Evolutionary conservation across 1,140 invertebrate species (phyloP), one percentile per base, ranked within the genome.

Genomic region (Contarinia nasturtii): DNA sequence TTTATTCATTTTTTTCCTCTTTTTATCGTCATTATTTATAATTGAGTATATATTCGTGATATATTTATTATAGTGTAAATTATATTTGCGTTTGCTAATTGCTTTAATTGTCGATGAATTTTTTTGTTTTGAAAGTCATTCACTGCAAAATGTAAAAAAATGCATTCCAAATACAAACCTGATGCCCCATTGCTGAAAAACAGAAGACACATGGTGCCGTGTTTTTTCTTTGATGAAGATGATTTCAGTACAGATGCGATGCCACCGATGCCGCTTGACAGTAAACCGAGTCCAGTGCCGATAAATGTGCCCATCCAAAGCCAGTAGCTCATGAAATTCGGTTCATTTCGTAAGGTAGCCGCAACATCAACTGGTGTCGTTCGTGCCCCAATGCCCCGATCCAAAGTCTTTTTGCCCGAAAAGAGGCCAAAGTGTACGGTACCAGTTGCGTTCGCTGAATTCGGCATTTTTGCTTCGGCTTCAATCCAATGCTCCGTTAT

Each of bases 401-500:
- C 86, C 15, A 91, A 63, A 50, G 82, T 76, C 59, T 89, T 87
- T 47, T 75, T 78, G 0, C 88, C 87, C 51, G 82, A 74, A 55
- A 93, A 84, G 1, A 93, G 68, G 0, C 88, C 88, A 55, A 89
- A 85, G 56, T 82, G 74, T 38, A 93, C 75, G 52, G 73, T 70
- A 2, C 84, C 87, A 43, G 78, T 78, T 38, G 82, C 86, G 52
- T 80, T 74, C 48, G 51, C 51, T 21, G 67, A 57, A 1, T 70
- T 70, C 0, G 71, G 69, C 49, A 79, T 64, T 42, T 75, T 74
- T 1, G 87, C 83, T 49, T 68, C 71, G 0, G 86, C 82, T 27
- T 79, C 76, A 1, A 89, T 75, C 91, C 91, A 95, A 54, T 86
- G 77, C 53, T 86, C 82, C 1, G 88, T 93, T 1, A 83, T 86